Conservation (phyloP, 2,113 vertebrate genomes). For the Psophia crepitans region DNA sequence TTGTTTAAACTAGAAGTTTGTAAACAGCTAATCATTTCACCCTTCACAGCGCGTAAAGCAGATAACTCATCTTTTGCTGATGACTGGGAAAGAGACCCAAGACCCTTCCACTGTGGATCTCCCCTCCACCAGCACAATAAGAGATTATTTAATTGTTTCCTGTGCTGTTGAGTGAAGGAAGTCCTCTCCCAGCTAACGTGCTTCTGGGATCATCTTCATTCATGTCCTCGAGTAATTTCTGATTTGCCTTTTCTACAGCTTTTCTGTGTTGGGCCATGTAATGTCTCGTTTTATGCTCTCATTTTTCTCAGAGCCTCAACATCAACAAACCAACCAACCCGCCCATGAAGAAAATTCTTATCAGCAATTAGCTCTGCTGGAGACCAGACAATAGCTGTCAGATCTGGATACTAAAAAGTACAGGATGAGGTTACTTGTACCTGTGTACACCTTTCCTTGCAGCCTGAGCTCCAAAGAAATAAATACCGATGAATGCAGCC, state of each 20-base stretch:
- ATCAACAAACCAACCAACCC: neutral
- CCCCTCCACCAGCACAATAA: neutral
- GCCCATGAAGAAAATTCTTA: neutral
- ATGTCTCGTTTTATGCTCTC: neutral
- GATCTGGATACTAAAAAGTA: neutral
- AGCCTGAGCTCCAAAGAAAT: neutral
- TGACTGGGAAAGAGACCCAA: neutral
- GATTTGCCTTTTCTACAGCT: neutral
- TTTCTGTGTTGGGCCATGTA: neutral
- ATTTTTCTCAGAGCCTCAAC: neutral
- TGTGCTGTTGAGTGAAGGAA: neutral
- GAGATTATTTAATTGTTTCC: neutral
- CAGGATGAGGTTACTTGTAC: neutral
- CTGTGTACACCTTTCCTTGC: neutral
- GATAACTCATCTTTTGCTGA: neutral
- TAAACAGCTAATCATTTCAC: neutral
- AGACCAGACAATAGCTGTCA: neutral
- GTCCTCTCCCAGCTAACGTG: neutral
- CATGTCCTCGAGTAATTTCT: neutral
- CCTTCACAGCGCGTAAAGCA: neutral
- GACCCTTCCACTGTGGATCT: neutral
- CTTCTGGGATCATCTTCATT: neutral
- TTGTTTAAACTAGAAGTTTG: neutral
- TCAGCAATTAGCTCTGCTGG: neutral
- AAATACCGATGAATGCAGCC: neutral